Evolutionary conservation across 2,888 invertebrate genomes (phyloP), one percentile per base, ranked within the genome.

Genomic region (Eucera pruinosa): DNA sequence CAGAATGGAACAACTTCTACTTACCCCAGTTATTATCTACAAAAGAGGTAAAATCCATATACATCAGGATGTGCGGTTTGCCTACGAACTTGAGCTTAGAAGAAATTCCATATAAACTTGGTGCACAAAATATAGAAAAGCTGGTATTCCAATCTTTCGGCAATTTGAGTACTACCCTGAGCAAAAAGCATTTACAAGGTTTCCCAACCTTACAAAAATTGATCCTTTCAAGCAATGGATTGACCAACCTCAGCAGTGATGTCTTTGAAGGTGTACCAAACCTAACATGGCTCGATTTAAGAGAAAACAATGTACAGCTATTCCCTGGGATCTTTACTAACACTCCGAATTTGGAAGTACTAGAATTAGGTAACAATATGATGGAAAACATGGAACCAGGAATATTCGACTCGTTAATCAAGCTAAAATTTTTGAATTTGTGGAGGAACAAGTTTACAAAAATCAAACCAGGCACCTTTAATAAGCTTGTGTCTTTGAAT

Each of bases 341-440:
- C 7, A 71, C 86, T 0, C 78, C 86, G 0, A 85, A 89, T 83
- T 91, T 96, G 43, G 93, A 94, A 82, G 93, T 93, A 66, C 93
- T 96, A 62, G 96, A 96, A 91, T 92, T 96, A 84, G 95, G 95
- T 57, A 93, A 94, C 86, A 96, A 96, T 89, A 93, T 95, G 71
- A 92, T 97, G 86, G 93, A 93, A 54, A 92, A 93, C 85, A 93
- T 96, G 86, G 94, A 95, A 41, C 93, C 93, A 1, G 94, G 94
- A 70, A 92, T 95, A 66, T 96, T 96, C 89, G 93, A 93, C 41
- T 94, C 95, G 89, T 93, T 90, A 23, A n/a, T 20, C 4, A 75
- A 94, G 82, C 90, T 96, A 72, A 92, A 93, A 66, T 93, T 94
- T 57, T 92, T 97, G 62, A 95, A 96, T 85, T 90, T 97, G 39